phyloP scores from a whole-genome alignment of 2,888 invertebrate genomes.

The Apotomis betuletana region DNA sequence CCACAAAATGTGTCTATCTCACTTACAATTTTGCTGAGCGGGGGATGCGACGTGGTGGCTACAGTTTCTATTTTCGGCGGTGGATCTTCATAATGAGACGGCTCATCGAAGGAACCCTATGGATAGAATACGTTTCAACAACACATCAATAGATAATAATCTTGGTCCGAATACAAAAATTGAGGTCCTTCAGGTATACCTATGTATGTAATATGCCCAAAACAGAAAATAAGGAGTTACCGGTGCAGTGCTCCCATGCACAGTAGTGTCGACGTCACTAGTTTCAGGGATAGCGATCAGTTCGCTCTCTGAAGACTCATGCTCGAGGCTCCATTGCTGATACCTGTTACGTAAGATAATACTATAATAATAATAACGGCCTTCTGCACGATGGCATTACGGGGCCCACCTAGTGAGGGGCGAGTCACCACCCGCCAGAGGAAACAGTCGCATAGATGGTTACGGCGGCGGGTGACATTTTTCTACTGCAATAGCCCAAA shows the following conservation, averaged over 20 bases:
- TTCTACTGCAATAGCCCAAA: too few species aligned
- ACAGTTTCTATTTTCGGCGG: constrained; percentile 68
- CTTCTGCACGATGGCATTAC: too few species aligned
- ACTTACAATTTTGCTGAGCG: constrained; percentile 66
- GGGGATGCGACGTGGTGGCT: constrained; percentile 55
- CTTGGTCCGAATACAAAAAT: too few species aligned
- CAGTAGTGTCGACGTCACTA: constrained; percentile 92
- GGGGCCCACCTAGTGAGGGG: too few species aligned
- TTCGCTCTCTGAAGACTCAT: constrained; percentile 94
- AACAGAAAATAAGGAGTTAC: constrained; percentile 57
- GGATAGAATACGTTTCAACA: constrained; percentile 17
- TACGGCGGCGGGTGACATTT: too few species aligned
- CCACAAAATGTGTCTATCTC: neutral
- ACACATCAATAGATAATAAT: too few species aligned
- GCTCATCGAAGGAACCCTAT: constrained; percentile 88
- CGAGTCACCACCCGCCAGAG: too few species aligned
- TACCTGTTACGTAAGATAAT: constrained; percentile 62
- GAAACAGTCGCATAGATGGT: too few species aligned
- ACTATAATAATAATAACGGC: too few species aligned
- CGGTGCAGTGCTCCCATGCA: constrained; percentile 89
- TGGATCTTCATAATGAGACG: constrained; percentile 84
- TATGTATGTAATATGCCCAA: neutral
- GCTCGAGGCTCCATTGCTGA: constrained; percentile 86
- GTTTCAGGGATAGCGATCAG: constrained; percentile 94
- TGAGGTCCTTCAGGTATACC: neutral